Base-by-base conservation (phyloP, 2,888 invertebrate genomes). In the Unio pictorum region DNA sequence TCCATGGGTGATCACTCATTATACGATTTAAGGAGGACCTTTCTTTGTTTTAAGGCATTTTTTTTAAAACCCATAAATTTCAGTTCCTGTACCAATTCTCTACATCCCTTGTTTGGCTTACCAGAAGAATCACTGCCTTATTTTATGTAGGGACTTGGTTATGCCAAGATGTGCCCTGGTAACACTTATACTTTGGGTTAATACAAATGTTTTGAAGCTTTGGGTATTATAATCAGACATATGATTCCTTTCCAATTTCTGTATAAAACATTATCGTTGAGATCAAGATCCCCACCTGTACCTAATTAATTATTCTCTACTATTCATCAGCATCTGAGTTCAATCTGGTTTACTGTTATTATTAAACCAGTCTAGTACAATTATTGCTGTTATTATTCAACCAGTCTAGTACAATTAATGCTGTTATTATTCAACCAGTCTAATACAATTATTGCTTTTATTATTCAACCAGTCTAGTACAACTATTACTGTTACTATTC, bases 211-310 rank as follows among this genome's bases (percentile, higher is more conserved):
- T 34, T 54, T 28, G 0, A 45, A n/a, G 20, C 23, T 28, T 58
- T 18, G 58, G 66, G 28, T 30, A 58, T 57, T 58, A 66, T 26
- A n/a, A 20, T n/a, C 30, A 23, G 30, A 20, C 11, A 58, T 20
- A 3, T 57, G n/a, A 18, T 66, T 34, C 59, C 57, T 57, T 65
- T 65, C n/a, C 59, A 58, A 30, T 65, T 66, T 4, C 66, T 30
- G 18, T 34, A 66, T 45, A 59, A 58, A 15, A 66, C 58, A 8
- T 45, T 34, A 66, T 66, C 26, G 5, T 57, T 15, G 30, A 66
- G 45, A n/a, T 23, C 8, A 6, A 58, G 20, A 8, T 58, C 34
- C 3, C 28, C 58, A 30, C 58, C 30, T 15, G 28, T 28, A 28
- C 28, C 4, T 3, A 28, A 28, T 2, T 28, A 28, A 28, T 28